phyloP scores from a whole-genome alignment of 1,140 invertebrate species.

The Ips nitidus region DNA sequence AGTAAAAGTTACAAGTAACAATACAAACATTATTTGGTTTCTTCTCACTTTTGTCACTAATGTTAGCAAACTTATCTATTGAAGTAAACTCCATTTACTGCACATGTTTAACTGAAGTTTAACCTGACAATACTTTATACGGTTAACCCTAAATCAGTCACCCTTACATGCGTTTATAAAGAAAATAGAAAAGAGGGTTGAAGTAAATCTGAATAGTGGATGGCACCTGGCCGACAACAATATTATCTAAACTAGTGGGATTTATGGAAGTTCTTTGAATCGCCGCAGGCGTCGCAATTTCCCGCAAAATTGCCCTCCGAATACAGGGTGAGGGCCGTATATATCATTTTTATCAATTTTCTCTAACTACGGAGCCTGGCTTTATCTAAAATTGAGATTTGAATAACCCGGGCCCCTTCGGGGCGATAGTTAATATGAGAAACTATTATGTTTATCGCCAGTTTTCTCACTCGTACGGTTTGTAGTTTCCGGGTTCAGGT shows the following conservation, averaged over 20 bases:
- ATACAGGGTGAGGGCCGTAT: constrained; percentile 9
- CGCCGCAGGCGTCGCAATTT: constrained; percentile 19
- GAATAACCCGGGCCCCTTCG: constrained; percentile 10
- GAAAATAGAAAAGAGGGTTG: too few species aligned
- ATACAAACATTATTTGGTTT: too few species aligned
- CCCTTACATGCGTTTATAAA: too few species aligned
- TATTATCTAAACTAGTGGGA: constrained; percentile 27
- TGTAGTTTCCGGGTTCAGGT: neutral
- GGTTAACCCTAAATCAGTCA: too few species aligned
- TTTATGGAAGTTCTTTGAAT: constrained; percentile 33
- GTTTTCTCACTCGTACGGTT: neutral
- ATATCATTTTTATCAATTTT: constrained; percentile 35
- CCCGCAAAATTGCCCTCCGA: constrained; percentile 17
- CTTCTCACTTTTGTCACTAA: too few species aligned
- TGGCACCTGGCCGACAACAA: constrained; percentile 12
- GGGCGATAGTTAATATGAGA: constrained; percentile 18
- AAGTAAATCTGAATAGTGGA: neutral
- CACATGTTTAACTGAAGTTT: too few species aligned
- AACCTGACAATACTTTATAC: too few species aligned
- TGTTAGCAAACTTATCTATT: too few species aligned
- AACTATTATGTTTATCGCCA: constrained; percentile 12
- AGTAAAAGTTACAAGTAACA: too few species aligned
- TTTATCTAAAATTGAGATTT: constrained; percentile 31
- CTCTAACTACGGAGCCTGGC: constrained; percentile 18
- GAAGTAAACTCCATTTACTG: too few species aligned